Base-by-base conservation (phyloP, 2,888 invertebrate genomes). In the Drosophila kokeensis region DNA sequence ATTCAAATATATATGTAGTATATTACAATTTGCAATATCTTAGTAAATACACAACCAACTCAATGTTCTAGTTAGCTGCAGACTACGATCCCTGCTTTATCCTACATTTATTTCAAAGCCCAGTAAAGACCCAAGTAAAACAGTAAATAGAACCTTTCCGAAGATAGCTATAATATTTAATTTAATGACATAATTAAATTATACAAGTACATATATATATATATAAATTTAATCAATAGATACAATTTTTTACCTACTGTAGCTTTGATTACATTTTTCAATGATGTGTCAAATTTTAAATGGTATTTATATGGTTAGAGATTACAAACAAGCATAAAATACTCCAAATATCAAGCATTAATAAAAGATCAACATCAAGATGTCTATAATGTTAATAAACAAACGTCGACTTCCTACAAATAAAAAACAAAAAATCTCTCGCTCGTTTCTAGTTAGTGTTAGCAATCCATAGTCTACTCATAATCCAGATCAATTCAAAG, bases 261-360 rank as follows among this genome's bases (percentile, higher is more conserved):
- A 86, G 90, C 85, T 86, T 90, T 86, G 90, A 86, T 86, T 86
- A 86, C 85, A 90, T 86, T 86, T 86, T 90, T 90, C 76, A 89
- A 90, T 84, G 75, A 90, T 87, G 87, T 87, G 87, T 87, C 87
- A 87, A 87, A 87, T 87, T 87, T 87, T 87, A 87, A 89, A 87
- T 72, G 88, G 78, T 90, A 88, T 83, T 81, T 75, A 70, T 75
- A 70, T 66, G 73, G 65, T 72, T 89, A 83, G 84, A 67, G 70
- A 70, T 69, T 61, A 71, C 57, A 63, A 24, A 73, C 30, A 63
- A 48, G 45, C 54, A 54, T 38, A 38, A 24, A 55, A 61, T 57
- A 64, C 48, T 64, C 61, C 24, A 59, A 58, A 52, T 42, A 54
- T 34, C 30, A 52, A 49, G 48, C 57, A 64, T 59, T 42, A 58